Evolutionary conservation across 2,888 invertebrate genomes (phyloP), one percentile per base, ranked within the genome.

Genomic region (Rhingia campestris): DNA sequence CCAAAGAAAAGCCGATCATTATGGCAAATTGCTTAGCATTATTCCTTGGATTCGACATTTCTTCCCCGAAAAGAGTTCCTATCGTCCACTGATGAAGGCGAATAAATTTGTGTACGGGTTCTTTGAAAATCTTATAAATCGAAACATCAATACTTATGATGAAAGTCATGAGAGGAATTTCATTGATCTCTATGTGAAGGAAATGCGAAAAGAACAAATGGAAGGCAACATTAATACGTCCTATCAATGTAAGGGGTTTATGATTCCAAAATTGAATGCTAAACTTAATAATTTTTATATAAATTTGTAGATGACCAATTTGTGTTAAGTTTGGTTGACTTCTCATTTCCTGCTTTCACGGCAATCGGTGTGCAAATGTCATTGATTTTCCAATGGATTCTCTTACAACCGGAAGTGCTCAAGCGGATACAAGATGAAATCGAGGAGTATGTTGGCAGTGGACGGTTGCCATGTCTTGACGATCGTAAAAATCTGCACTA

Each of bases 11-110:
- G 91, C 92, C 0, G 95, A 94, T 84, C 93, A 94, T 74, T 91
- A 94, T 6, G 95, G 95, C 0, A 93, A 93, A 6, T 90, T 94
- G 0, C 85, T 95, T 0, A 91, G 92, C 0, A 90, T 94, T 0
- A 92, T 94, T 0, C 94, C 94, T 0, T 94, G 94, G 93, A 88
- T 95, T 1, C 93, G 93, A 49, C 90, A 93, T 81, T 80, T 95
- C 3, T 91, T 94, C 80, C 94, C 95, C 0, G 92, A 93, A 56
- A 91, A 90, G 86, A 94, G 94, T 81, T 93, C 94, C 0, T 95
- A 92, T 87, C 92, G 89, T 0, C 89, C 90, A 3, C 86, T 94
- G 35, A 89, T 90, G 4, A 91, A 92, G 51, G 92, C 93, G 0
- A 94, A 92, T 86, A 88, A 90, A 58, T 90, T 86, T 33, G 82